phyloP scores from a whole-genome alignment of 2,888 invertebrate genomes.

The Volucella bombylans region DNA sequence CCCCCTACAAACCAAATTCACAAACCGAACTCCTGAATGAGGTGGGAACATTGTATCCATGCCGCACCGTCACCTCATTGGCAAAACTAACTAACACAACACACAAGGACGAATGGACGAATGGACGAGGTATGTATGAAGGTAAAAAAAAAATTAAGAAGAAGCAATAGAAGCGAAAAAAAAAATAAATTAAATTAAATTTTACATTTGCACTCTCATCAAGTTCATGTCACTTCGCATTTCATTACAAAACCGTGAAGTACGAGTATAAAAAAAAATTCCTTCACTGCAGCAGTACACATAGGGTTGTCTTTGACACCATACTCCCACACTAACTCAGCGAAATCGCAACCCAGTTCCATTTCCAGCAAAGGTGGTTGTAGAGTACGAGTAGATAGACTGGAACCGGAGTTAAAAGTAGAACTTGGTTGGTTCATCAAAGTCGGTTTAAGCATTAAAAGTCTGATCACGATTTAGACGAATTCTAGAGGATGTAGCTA shows the following conservation, averaged over 20 bases:
- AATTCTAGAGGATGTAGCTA: conserved; percentile 69
- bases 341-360: background rate
- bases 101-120: conserved; percentile 1
- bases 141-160: background rate
- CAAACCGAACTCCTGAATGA: background rate
- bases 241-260: conserved; percentile 69
- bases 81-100: conserved; percentile 47
- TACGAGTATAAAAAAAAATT: conserved; percentile 57
- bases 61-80: conserved; percentile 6
- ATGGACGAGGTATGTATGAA: background rate
- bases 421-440: conserved; percentile 72
- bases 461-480: conserved; percentile 72
- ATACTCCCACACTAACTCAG: conserved; percentile 2
- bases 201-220: conserved; percentile 74
- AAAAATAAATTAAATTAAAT: conserved; percentile 70
- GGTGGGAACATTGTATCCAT: too few species aligned
- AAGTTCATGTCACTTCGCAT: conserved; percentile 74
- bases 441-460: conserved; percentile 62
- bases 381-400: conserved; percentile 16
- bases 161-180: conserved; percentile 16
- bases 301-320: background rate
- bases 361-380: background rate
- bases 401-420: conserved; percentile 17
- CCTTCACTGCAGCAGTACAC: conserved; percentile 17
- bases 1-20: too few species aligned